phyloP scores from a whole-genome alignment of 2,113 vertebrate genomes.

The Cryptoleucopteryx plumbea region DNA sequence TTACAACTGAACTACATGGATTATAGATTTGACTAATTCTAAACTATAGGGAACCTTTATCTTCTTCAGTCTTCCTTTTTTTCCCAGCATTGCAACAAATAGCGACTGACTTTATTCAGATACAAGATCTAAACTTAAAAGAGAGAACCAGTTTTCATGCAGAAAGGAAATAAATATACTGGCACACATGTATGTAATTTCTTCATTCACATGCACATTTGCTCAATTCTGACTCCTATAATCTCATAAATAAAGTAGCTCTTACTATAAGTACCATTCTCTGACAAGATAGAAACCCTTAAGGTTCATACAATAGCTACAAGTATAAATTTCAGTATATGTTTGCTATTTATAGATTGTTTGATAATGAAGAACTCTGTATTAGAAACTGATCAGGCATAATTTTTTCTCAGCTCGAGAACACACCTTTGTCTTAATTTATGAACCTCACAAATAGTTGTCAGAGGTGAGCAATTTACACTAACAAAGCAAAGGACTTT shows the following conservation, averaged over 20 bases:
- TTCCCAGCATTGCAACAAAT: not conserved
- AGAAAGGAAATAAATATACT: not conserved
- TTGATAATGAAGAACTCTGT: not conserved
- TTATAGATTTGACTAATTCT: not conserved
- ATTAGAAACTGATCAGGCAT: not conserved
- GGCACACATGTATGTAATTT: rapidly evolving
- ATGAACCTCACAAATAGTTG: not conserved
- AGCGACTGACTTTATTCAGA: not conserved
- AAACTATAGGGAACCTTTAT: not conserved
- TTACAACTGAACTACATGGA: not conserved
- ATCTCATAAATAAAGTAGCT: not conserved
- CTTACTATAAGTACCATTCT: not conserved
- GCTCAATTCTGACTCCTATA: not conserved
- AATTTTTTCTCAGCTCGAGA: not conserved
- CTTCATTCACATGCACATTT: not conserved
- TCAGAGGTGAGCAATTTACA: not conserved
- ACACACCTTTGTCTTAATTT: not conserved
- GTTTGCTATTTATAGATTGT: not conserved
- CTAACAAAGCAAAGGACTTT: not conserved
- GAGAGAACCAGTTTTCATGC: not conserved
- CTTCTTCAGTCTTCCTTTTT: not conserved
- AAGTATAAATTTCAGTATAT: not conserved
- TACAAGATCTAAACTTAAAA: not conserved
- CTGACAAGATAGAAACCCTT: not conserved
- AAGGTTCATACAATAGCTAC: not conserved